phyloP scores from a whole-genome alignment of 92 coral and sea anemone genomes.

The Siderastrea radians region DNA sequence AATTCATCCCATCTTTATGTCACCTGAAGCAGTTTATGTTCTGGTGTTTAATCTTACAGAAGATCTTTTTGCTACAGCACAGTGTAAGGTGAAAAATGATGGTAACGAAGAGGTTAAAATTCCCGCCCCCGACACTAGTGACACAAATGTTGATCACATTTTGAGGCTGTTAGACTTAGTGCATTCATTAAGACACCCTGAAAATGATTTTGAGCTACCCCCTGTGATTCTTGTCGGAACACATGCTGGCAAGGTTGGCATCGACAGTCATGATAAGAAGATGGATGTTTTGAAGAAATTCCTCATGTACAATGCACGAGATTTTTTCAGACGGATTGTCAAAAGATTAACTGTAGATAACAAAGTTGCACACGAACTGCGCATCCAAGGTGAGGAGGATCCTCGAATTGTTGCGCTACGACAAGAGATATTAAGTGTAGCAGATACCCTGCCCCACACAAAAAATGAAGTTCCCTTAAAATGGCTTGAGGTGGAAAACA shows the following conservation, averaged over 20 bases:
- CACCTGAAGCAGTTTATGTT: slow-evolving; percentile 20
- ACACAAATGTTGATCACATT: slow-evolving; percentile 46
- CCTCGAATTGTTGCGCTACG: slow-evolving; percentile 1
- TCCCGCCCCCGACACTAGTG: not conserved
- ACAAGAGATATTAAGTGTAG: not conserved
- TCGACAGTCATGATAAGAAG: not conserved
- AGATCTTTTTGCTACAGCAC: slow-evolving; percentile 5
- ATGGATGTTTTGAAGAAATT: not conserved
- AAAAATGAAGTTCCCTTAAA: slow-evolving; percentile 23
- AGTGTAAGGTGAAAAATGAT: slow-evolving; percentile 2
- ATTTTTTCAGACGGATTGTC: not conserved
- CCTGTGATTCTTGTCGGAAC: slow-evolving; percentile 40
- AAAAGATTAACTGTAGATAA: slow-evolving; percentile 11
- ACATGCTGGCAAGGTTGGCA: slow-evolving; percentile 5
- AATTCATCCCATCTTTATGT: slow-evolving; percentile 44
- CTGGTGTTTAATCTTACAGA: slow-evolving; percentile 16
- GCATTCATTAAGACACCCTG: slow-evolving; percentile 7
- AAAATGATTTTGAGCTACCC: not conserved
- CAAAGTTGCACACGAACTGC: no score
- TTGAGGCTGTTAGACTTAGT: slow-evolving; percentile 37
- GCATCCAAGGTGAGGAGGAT: not conserved
- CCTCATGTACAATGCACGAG: slow-evolving; percentile 7
- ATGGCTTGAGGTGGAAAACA: slow-evolving; percentile 40
- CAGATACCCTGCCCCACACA: slow-evolving; percentile 24
- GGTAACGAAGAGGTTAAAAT: slow-evolving; percentile 8